Conservation (phyloP, 2,888 invertebrate genomes). For the Oasisia sp. region DNA sequence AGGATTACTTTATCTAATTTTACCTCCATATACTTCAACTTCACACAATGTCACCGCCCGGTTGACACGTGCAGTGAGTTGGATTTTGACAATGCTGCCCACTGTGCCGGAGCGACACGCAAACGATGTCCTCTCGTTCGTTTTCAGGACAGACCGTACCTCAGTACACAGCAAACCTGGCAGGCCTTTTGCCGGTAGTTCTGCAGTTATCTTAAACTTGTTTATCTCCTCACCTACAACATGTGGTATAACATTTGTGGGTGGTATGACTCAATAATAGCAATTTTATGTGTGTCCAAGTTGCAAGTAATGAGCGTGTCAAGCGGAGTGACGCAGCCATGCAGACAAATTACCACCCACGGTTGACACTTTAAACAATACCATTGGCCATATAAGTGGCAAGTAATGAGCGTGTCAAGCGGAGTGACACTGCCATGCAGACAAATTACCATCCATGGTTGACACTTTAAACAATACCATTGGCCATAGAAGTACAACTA, state of each 20-base stretch:
- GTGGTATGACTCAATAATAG: not conserved
- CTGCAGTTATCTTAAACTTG: not conserved
- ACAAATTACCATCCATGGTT: no score
- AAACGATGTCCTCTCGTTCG: not conserved
- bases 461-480: no score
- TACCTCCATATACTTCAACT: not conserved
- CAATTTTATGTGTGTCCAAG: no score
- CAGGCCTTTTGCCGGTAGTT: not conserved
- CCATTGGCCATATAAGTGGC: no score
- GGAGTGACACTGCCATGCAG: no score
- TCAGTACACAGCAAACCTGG: not conserved
- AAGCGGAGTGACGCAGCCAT: no score
- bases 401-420: no score
- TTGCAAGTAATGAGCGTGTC: no score
- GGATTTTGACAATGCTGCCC: slow-evolving; percentile 2
- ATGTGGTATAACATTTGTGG: not conserved
- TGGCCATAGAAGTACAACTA: no score
- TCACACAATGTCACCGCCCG: not conserved
- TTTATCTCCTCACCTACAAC: not conserved
- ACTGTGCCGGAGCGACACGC: not conserved
- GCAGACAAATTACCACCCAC: no score
- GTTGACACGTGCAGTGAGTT: not conserved
- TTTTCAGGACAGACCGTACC: not conserved
- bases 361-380: no score
- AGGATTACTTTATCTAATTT: not conserved